Evolutionary conservation across 2,113 vertebrate genomes (phyloP).

Genomic region (Pao palembangensis): DNA sequence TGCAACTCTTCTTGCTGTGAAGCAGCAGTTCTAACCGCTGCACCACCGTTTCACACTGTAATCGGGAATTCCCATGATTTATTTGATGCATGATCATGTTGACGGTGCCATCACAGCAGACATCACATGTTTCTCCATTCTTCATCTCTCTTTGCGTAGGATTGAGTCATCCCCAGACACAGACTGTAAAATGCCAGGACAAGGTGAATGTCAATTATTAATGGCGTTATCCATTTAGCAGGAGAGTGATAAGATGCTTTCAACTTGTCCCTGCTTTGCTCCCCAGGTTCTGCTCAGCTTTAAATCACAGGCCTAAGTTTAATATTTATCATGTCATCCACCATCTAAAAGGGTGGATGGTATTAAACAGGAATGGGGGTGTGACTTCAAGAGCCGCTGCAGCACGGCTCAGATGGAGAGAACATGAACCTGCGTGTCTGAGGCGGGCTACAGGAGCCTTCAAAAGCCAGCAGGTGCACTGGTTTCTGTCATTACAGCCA

Average conservation of each 20-base stretch:
- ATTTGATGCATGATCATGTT: constrained; percentile 3
- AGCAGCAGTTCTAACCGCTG: background rate
- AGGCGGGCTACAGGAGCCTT: background rate
- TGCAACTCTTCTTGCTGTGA: too few species aligned
- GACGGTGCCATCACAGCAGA: constrained; percentile 35
- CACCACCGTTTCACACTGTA: background rate
- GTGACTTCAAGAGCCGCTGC: background rate
- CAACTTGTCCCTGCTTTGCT: constrained; percentile 32
- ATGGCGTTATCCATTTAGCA: constrained; percentile 48
- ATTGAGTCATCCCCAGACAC: constrained; percentile 50
- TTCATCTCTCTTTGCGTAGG: constrained; percentile 38
- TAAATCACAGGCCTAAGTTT: constrained; percentile 17
- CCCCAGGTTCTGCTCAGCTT: constrained; percentile 10
- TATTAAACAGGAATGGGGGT: constrained; percentile 13
- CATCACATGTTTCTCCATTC: constrained; percentile 35
- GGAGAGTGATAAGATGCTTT: constrained; percentile 32
- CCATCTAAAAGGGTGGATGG: constrained; percentile 19
- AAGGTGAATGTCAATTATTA: constrained; percentile 48
- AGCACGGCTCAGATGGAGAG: background rate
- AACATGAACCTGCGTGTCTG: constrained; percentile 11
- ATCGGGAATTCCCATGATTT: constrained; percentile 10
- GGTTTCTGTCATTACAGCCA: constrained; percentile 3
- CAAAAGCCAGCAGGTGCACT: background rate
- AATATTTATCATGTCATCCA: constrained; percentile 27
- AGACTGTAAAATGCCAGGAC: constrained; percentile 48